Percentiles rank a stretch among this genome's conserved stretches.
These are phyloP conservation scores for Megaceryle alcyon DNA, from an alignment of 2,797 vertebrate species.

Conservation along the genomic window DNA sequence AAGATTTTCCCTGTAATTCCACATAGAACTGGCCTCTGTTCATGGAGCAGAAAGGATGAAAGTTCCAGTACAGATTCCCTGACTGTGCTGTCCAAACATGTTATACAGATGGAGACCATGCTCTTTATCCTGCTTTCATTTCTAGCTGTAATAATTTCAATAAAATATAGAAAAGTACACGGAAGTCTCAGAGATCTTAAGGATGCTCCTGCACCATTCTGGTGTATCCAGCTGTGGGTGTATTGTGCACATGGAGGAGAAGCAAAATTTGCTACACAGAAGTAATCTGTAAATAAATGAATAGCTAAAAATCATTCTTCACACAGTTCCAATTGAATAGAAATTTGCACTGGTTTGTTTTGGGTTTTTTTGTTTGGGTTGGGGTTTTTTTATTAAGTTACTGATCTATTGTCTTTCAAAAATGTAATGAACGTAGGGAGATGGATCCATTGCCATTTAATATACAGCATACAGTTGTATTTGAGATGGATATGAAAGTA, in stretches of 20 bases:
- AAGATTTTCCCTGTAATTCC: neutral
- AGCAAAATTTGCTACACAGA: neutral
- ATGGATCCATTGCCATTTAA: neutral
- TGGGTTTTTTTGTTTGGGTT: neutral
- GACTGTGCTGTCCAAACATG: neutral
- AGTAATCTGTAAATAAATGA: neutral
- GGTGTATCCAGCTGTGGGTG: neutral
- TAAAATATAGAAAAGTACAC: neutral
- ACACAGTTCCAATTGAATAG: neutral
- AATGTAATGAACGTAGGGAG: neutral
- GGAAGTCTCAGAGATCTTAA: neutral
- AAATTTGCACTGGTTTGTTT: neutral
- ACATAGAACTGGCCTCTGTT: accelerated
- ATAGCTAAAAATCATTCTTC: neutral
- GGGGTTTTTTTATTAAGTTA: neutral
- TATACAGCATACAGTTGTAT: neutral
- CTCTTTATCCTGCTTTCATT: neutral
- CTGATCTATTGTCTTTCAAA: constrained; percentile 35
- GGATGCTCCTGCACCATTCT: neutral
- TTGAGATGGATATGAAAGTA: neutral
- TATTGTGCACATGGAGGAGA: neutral
- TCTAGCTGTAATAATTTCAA: neutral
- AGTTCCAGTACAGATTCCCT: neutral
- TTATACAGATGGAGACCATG: neutral
- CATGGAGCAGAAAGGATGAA: neutral